Evolutionary conservation across 2,113 vertebrate species (phyloP).

Genomic region (Percopsis transmontana): DNA sequence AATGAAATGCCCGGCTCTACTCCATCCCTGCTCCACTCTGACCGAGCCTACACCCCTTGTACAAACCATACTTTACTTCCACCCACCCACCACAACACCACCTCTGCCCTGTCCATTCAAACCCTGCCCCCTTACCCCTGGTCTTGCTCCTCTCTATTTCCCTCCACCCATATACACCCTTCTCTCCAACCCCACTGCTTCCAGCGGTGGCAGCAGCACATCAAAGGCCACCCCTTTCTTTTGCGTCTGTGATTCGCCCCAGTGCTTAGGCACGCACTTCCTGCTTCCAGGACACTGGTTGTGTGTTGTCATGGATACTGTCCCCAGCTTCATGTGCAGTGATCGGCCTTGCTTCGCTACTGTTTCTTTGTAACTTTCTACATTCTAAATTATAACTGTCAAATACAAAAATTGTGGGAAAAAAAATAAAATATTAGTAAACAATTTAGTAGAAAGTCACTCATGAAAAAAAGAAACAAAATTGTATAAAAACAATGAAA

Average conservation of each 20-base stretch:
- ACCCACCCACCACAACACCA: constrained; percentile 32
- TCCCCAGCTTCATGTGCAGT: constrained; percentile 94
- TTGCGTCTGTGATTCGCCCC: constrained; percentile 86
- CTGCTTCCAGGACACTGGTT: constrained; percentile 76
- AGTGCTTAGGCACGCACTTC: constrained; percentile 71
- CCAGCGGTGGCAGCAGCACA: constrained; percentile 55
- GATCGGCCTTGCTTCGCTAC: constrained; percentile 93
- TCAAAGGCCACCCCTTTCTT: constrained; percentile 70
- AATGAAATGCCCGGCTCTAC: constrained; percentile 76
- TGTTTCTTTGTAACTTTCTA: constrained; percentile 93
- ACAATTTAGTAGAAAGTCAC: constrained; percentile 83
- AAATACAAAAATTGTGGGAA: constrained; percentile 68
- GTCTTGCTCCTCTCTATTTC: constrained; percentile 45
- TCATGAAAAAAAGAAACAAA: constrained; percentile 82
- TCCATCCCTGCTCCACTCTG: constrained; percentile 22
- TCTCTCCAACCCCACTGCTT: constrained; percentile 46
- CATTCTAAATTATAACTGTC: constrained; percentile 90
- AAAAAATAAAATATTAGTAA: constrained; percentile 70
- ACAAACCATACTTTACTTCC: constrained; percentile 30
- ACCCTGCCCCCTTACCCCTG: constrained; percentile 25
- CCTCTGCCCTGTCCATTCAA: constrained; percentile 38
- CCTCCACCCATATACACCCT: constrained; percentile 12
- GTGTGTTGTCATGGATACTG: constrained; percentile 88
- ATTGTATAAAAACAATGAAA: constrained; percentile 76
- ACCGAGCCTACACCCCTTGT: constrained; percentile 19